Percentiles rank a stretch among this genome's conserved stretches.
These are phyloP conservation scores for Malurus splendens DNA, from an alignment of 2,797 vertebrate genomes.

Conservation along the genomic window DNA sequence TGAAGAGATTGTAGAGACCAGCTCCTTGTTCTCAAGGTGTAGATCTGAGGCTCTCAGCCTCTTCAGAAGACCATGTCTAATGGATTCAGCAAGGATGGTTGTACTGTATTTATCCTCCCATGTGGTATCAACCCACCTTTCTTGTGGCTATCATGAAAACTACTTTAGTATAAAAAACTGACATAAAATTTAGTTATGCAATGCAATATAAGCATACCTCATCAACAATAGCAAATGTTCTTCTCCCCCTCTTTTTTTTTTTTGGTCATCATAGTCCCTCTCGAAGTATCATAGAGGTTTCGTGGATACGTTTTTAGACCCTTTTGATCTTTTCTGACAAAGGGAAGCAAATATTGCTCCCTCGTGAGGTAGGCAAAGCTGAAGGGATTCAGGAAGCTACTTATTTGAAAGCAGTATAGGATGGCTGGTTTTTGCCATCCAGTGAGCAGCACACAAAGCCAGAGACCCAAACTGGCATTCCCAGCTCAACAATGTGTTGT, in stretches of 20 bases:
- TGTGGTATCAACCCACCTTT: background rate
- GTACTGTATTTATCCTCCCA: background rate
- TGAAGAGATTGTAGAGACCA: background rate
- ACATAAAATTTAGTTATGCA: background rate
- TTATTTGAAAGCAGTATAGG: conserved; percentile 9
- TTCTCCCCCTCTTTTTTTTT: background rate
- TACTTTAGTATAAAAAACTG: background rate
- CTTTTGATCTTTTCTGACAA: background rate
- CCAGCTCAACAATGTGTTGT: background rate
- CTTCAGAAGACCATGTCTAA: background rate
- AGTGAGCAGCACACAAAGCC: conserved; percentile 1
- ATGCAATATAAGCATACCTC: background rate
- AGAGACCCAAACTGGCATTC: background rate
- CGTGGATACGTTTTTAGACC: background rate
- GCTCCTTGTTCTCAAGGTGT: background rate
- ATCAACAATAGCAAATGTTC: background rate
- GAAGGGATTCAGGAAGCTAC: background rate
- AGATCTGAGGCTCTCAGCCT: background rate
- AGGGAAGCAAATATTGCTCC: background rate
- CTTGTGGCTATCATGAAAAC: background rate
- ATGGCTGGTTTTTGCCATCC: conserved; percentile 1
- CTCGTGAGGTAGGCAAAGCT: background rate
- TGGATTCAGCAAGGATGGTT: background rate
- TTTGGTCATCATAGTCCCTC: background rate
- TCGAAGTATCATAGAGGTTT: background rate